Evolutionary conservation across 2,888 invertebrate species (phyloP).

Genomic region (Watsonalla cultraria): DNA sequence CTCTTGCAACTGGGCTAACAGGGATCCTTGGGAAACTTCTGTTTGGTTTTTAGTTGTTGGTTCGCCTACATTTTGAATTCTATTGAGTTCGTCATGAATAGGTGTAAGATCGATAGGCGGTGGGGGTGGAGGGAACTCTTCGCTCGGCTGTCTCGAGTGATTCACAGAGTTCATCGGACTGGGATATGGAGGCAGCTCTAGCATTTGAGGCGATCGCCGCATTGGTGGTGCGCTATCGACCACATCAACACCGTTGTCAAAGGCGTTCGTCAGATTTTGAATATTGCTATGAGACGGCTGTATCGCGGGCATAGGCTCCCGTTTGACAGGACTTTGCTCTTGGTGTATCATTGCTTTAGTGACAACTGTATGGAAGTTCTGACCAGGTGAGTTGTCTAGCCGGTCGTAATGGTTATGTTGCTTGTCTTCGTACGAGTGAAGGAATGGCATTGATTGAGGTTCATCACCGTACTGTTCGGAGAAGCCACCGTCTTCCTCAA

Average conservation of each 20-base stretch:
- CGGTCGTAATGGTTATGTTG: constrained; percentile 57
- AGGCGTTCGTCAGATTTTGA: constrained; percentile 59
- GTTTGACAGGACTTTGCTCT: constrained; percentile 84
- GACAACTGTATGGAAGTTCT: constrained; percentile 84
- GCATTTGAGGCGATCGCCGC: constrained; percentile 63
- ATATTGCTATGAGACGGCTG: constrained; percentile 48
- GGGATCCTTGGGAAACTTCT: constrained; percentile 59
- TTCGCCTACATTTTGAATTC: constrained; percentile 53
- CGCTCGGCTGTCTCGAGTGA: constrained; percentile 91
- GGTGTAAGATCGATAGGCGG: constrained; percentile 85
- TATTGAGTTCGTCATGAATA: constrained; percentile 79
- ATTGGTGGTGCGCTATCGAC: constrained; percentile 79
- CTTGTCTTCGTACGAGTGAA: constrained; percentile 76
- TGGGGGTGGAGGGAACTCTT: constrained; percentile 94
- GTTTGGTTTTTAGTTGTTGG: constrained; percentile 43
- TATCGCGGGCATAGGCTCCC: constrained; percentile 49
- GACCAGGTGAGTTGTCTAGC: constrained; percentile 59
- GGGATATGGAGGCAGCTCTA: constrained; percentile 89
- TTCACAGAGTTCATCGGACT: constrained; percentile 86
- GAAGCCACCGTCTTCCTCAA: constrained; percentile 69
- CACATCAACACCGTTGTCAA: constrained; percentile 79
- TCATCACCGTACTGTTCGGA: constrained; percentile 76
- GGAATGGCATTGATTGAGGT: constrained; percentile 81
- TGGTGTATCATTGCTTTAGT: constrained; percentile 92
- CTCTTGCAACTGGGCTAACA: constrained; percentile 82